These are phyloP conservation scores for Acrocephalus scirpaceus DNA, from an alignment of 2,797 vertebrate species.

Conservation along the genomic window DNA sequence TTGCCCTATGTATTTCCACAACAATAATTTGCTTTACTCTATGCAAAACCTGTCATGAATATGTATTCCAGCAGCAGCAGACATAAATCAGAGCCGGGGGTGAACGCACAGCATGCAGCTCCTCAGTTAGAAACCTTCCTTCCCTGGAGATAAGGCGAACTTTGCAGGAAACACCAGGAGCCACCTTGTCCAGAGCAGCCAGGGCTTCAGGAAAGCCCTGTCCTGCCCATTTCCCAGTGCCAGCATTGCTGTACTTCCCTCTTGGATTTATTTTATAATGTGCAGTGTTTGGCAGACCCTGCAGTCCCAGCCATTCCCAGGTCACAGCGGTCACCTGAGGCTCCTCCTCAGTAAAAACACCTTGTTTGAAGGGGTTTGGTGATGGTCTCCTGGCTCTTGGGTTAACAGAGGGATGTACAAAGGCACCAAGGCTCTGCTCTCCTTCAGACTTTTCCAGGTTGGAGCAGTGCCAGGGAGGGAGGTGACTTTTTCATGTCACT, in stretches of 20 bases:
- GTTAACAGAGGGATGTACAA: not conserved
- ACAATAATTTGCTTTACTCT: constrained; percentile 42
- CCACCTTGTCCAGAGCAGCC: not conserved
- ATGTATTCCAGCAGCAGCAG: constrained; percentile 36
- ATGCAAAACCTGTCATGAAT: constrained; percentile 37
- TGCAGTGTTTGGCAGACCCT: rapidly evolving
- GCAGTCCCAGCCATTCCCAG: not conserved
- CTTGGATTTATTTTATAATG: rapidly evolving
- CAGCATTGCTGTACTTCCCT: not conserved
- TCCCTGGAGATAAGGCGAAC: not conserved
- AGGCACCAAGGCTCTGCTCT: not conserved
- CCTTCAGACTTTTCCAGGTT: not conserved
- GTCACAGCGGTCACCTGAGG: not conserved
- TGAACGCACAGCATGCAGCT: not conserved
- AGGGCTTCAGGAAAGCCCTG: not conserved
- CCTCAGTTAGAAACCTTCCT: constrained; percentile 1
- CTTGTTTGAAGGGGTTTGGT: not conserved
- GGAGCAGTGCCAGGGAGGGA: not conserved
- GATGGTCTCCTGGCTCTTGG: not conserved
- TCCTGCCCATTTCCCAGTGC: not conserved
- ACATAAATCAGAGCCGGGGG: constrained; percentile 33
- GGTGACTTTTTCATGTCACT: not conserved
- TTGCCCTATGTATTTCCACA: constrained; percentile 39
- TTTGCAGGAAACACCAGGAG: not conserved
- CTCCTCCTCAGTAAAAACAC: not conserved